These are phyloP conservation scores for Labrus mixtus DNA, from an alignment of 2,113 vertebrate genomes.

Conservation along the genomic window DNA sequence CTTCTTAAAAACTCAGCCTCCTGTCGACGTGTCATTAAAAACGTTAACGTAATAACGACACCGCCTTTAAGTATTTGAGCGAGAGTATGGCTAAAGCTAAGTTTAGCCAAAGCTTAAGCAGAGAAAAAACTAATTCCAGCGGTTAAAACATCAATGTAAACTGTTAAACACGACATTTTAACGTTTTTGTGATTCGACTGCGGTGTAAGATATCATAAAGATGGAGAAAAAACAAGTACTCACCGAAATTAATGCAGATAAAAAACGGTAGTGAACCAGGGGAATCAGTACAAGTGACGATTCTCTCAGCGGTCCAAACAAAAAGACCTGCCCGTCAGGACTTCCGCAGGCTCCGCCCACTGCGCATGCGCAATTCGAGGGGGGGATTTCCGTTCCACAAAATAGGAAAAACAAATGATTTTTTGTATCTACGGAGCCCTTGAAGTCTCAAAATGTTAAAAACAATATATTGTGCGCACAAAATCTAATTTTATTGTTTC, in stretches of 20 bases:
- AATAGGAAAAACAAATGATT: too few species aligned
- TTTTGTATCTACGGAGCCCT: too few species aligned
- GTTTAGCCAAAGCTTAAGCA: not conserved
- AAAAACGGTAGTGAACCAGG: slow-evolving; percentile 80
- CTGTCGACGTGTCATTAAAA: not conserved
- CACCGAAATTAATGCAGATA: slow-evolving; percentile 87
- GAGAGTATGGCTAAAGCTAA: slow-evolving; percentile 1
- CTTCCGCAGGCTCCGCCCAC: slow-evolving; percentile 49
- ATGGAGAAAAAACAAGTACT: not conserved
- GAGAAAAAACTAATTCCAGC: too few species aligned
- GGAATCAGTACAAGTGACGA: slow-evolving; percentile 66
- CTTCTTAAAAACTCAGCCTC: accelerated
- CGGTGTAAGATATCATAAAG: accelerated
- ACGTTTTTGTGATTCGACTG: accelerated
- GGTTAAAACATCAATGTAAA: not conserved
- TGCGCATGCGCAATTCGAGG: slow-evolving; percentile 69
- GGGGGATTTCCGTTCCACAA: slow-evolving; percentile 28
- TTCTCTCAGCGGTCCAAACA: slow-evolving; percentile 65
- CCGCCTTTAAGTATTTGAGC: accelerated
- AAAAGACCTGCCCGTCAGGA: slow-evolving; percentile 75
- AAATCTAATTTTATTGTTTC: too few species aligned
- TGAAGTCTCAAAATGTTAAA: too few species aligned
- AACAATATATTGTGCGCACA: too few species aligned
- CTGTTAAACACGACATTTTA: accelerated
- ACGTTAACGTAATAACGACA: accelerated